Evolutionary conservation across 2,113 vertebrate species (phyloP).

Genomic region (Progne subis): DNA sequence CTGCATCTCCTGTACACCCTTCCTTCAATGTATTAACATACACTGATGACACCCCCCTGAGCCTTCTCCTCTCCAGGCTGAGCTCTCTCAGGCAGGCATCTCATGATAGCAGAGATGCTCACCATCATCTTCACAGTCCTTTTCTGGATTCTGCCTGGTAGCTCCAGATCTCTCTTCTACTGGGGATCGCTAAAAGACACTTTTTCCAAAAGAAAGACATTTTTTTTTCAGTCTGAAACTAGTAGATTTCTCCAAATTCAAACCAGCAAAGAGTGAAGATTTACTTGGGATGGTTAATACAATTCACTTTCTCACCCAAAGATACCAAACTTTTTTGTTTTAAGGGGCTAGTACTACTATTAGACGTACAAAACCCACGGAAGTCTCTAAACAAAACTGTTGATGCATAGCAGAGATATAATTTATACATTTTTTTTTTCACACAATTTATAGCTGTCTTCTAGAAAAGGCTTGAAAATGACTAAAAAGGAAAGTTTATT

Average conservation of each 20-base stretch:
- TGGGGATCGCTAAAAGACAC: not conserved
- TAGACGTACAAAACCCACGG: not conserved
- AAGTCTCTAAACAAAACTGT: not conserved
- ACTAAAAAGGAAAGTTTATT: slow-evolving; percentile 66
- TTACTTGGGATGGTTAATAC: not conserved
- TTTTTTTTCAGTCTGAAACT: not conserved
- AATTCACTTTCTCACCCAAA: not conserved
- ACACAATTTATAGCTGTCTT: slow-evolving; percentile 34
- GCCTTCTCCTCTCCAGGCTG: not conserved
- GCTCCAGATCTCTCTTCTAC: not conserved
- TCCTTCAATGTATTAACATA: not conserved
- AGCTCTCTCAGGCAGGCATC: too few relatives aligned
- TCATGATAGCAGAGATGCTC: not conserved
- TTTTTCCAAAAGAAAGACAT: not conserved
- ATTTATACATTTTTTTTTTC: slow-evolving; percentile 9
- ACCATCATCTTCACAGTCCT: not conserved
- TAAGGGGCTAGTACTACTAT: not conserved
- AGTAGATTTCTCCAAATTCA: not conserved
- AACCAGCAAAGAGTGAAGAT: not conserved
- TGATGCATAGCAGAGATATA: not conserved
- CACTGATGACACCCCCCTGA: not conserved
- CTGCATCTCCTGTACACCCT: not conserved
- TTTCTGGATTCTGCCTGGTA: not conserved
- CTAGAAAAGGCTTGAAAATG: slow-evolving; percentile 16
- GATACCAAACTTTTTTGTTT: not conserved